A percentile compares a stretch with the other conserved stretches of the same genome.
phyloP scores from a whole-genome alignment of 2,113 vertebrate genomes.

The Dissostichus mawsoni region DNA sequence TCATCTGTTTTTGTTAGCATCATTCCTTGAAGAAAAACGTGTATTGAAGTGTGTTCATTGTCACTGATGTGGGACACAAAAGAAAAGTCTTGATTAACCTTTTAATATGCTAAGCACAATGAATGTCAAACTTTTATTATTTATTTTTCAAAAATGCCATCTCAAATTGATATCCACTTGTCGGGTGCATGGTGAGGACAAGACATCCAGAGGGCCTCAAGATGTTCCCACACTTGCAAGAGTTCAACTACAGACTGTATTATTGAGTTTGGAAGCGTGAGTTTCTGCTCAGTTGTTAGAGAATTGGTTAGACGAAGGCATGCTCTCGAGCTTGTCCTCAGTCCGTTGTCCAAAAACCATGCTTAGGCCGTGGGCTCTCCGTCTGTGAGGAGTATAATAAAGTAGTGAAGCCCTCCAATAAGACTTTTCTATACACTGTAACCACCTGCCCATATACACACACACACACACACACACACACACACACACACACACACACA shows the following conservation, averaged over 20 bases:
- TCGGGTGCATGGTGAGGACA: constrained; percentile 8
- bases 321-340: background rate
- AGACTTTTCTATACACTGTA: constrained; percentile 20
- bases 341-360: background rate
- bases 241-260: constrained; percentile 12
- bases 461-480: constrained; percentile 1
- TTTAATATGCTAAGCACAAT: constrained; percentile 12
- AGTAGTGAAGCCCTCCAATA: background rate
- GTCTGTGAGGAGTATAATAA: background rate
- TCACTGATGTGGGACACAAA: constrained; percentile 22
- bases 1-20: background rate
- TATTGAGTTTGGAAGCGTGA: constrained; percentile 22
- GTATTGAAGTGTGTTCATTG: background rate
- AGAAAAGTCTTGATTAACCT: constrained; percentile 25
- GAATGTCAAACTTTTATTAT: constrained; percentile 19
- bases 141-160: constrained; percentile 29
- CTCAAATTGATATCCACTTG: constrained; percentile 38
- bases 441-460: constrained; percentile 25
- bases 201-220: constrained; percentile 11
- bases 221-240: constrained; percentile 24
- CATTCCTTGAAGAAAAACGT: background rate
- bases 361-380: background rate
- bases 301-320: constrained; percentile 4
- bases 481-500: background rate
- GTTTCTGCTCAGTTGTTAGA: constrained; percentile 4